These are phyloP conservation scores for Andrena haemorrhoa DNA, from an alignment of 2,888 invertebrate species.

Conservation along the genomic window DNA sequence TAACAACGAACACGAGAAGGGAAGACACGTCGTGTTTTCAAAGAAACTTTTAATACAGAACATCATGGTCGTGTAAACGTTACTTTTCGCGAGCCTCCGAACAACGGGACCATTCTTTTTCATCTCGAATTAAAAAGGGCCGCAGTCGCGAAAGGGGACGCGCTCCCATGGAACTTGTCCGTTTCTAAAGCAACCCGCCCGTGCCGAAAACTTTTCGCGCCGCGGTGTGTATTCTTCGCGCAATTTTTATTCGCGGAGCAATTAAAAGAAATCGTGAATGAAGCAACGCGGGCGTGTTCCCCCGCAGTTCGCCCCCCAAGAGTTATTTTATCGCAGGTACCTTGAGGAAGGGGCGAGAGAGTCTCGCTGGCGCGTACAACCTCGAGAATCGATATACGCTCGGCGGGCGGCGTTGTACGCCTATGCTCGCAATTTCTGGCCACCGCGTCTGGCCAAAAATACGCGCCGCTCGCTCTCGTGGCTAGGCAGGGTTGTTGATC, in stretches of 20 bases:
- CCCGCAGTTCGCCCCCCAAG: slow-evolving; percentile 4
- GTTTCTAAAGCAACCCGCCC: background rate
- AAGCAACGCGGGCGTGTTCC: slow-evolving; percentile 5
- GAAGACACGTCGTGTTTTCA: background rate
- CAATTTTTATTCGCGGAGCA: slow-evolving; percentile 27
- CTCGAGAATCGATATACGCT: slow-evolving; percentile 43
- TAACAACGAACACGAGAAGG: background rate
- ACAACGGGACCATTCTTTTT: slow-evolving; percentile 14
- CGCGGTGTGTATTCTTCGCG: background rate
- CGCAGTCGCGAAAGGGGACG: background rate
- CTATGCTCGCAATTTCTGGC: slow-evolving; percentile 58
- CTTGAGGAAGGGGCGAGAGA: background rate
- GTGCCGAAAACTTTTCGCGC: slow-evolving; percentile 1
- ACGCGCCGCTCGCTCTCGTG: slow-evolving; percentile 36
- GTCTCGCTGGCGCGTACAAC: slow-evolving; percentile 16
- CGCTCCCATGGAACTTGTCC: slow-evolving; percentile 10
- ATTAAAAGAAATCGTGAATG: slow-evolving; percentile 39
- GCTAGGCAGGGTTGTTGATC: slow-evolving; percentile 67
- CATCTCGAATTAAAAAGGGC: slow-evolving; percentile 19
- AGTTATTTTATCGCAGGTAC: slow-evolving; percentile 9
- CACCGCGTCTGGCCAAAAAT: slow-evolving; percentile 70
- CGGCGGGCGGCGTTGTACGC: slow-evolving; percentile 42
- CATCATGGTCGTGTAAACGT: slow-evolving; percentile 7
- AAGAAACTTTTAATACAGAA: background rate
- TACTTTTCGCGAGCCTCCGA: background rate